Conservation (phyloP, 2,797 vertebrate genomes). For the Decapterus maruadsi region DNA sequence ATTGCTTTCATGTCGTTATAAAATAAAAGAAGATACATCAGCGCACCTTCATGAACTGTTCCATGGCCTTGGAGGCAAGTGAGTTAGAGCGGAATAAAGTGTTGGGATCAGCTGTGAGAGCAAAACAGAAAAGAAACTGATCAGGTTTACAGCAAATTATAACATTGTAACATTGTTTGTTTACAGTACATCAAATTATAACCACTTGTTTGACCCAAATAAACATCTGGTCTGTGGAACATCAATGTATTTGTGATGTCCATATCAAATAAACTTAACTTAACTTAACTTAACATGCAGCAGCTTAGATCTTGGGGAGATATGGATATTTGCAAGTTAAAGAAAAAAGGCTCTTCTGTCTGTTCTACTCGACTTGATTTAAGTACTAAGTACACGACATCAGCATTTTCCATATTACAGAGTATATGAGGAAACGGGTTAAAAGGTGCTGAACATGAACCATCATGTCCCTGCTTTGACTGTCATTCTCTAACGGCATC, state of each 20-base stretch:
- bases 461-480: neutral
- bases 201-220: too few species aligned
- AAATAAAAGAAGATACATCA: constrained; percentile 7
- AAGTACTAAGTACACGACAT: neutral
- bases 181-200: neutral
- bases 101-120: constrained; percentile 90
- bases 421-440: neutral
- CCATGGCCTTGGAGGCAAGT: constrained; percentile 93
- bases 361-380: neutral
- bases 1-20: neutral
- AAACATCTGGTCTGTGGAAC: too few species aligned
- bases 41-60: constrained; percentile 96
- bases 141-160: neutral
- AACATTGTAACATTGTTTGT: neutral
- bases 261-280: too few species aligned
- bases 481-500: neutral
- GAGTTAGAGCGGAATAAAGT: constrained; percentile 95
- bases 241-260: too few species aligned
- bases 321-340: neutral
- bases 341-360: neutral
- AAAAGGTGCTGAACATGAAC: neutral
- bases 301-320: neutral
- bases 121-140: constrained; percentile 28
- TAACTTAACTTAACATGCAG: too few species aligned
- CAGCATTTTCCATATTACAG: neutral